A percentile compares a stretch with the other conserved stretches of the same genome.
Evolutionary conservation across 2,888 invertebrate genomes (phyloP).

Genomic region (Gryllus longicercus): DNA sequence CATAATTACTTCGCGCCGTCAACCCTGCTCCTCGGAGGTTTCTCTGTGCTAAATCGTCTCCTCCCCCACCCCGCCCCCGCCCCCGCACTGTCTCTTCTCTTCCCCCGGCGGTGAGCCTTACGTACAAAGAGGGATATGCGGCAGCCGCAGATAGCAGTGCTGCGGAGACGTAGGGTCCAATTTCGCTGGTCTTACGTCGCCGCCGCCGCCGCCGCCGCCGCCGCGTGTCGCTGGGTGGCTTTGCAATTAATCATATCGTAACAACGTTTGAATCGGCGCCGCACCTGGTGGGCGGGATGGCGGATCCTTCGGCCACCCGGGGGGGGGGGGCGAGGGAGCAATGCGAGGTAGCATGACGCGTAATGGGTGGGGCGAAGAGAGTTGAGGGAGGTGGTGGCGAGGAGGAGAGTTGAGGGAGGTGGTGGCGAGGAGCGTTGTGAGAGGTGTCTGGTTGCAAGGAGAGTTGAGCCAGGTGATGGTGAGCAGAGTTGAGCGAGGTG

Average conservation of each 20-base stretch:
- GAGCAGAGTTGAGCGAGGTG: too few relatives aligned
- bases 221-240: not conserved
- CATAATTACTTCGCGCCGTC: not conserved
- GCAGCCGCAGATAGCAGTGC: not conserved
- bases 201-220: not conserved
- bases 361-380: too few relatives aligned
- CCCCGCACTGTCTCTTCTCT: too few relatives aligned
- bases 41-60: constrained; percentile 17
- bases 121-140: constrained; percentile 7
- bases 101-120: not conserved
- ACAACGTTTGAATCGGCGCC: not conserved
- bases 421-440: too few relatives aligned
- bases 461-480: too few relatives aligned
- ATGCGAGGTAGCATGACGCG: too few relatives aligned
- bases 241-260: constrained; percentile 2
- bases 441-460: too few relatives aligned
- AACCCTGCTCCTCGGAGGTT: constrained; percentile 8
- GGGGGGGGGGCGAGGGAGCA: too few relatives aligned
- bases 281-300: not conserved
- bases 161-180: not conserved
- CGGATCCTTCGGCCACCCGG: too few relatives aligned
- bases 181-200: constrained; percentile 6
- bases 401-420: too few relatives aligned
- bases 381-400: too few relatives aligned
- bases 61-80: not conserved